Evolutionary conservation across 2,113 vertebrate genomes (phyloP).

Genomic region (Cranoglanis bouderius): DNA sequence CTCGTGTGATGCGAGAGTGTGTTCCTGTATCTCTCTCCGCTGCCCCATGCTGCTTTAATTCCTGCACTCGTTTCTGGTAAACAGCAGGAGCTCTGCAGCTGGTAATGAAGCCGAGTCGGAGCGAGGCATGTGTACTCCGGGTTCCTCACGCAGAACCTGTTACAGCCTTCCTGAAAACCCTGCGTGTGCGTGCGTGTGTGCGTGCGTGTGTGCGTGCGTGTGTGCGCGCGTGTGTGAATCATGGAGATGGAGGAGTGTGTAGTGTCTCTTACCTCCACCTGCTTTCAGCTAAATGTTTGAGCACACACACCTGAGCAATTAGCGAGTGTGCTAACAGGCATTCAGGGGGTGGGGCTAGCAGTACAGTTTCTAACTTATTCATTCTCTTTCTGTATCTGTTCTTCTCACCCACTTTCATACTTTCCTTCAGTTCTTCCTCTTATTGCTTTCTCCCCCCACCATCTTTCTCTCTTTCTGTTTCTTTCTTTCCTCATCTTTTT

Average conservation of each 20-base stretch:
- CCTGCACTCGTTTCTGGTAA: constrained; percentile 52
- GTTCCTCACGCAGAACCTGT: constrained; percentile 49
- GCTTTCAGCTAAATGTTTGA: neutral
- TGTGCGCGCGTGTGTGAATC: neutral
- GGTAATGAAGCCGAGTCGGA: constrained; percentile 39
- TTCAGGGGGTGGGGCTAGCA: neutral
- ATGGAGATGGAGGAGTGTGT: neutral
- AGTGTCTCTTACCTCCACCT: neutral
- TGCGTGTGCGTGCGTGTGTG: neutral
- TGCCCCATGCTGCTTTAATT: constrained; percentile 49
- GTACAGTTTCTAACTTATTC: neutral
- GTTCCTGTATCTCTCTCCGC: constrained; percentile 9
- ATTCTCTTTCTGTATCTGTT: neutral
- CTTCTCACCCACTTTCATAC: neutral
- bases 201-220: neutral
- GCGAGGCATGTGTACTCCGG: constrained; percentile 75
- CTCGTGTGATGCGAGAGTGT: constrained; percentile 30
- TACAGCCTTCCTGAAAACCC: neutral
- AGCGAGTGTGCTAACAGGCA: neutral
- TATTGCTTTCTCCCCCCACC: no score
- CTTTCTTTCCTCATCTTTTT: neutral
- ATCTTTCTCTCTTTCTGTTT: neutral
- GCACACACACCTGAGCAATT: neutral
- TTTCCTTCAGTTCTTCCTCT: neutral
- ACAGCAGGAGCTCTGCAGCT: constrained; percentile 41